A percentile compares a stretch with the other conserved stretches of the same genome.
These are phyloP conservation scores for Pegea sp. DNA, from an alignment of 23 tunicate species.

Conservation along the genomic window DNA sequence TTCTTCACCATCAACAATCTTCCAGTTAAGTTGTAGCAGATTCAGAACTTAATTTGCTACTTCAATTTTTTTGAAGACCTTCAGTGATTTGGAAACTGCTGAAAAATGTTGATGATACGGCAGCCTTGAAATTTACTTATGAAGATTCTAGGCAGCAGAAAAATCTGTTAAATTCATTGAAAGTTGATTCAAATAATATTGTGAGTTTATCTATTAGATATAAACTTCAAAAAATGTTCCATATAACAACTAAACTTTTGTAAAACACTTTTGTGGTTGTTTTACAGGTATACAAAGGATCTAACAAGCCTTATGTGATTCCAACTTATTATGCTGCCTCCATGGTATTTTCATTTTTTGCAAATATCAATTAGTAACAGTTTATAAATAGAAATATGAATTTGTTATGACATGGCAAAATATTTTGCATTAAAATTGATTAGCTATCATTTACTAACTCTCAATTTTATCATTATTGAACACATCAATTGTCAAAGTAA, in stretches of 20 bases:
- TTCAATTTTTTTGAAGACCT: too few relatives aligned
- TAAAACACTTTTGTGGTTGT: background rate
- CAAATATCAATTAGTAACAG: too few relatives aligned
- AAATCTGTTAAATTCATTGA: background rate
- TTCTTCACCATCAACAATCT: too few relatives aligned
- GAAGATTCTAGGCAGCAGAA: background rate
- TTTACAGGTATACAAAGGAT: background rate
- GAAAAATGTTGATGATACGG: background rate
- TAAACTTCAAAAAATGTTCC: background rate
- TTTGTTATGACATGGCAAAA: too few relatives aligned
- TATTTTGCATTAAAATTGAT: too few relatives aligned
- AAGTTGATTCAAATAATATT: background rate
- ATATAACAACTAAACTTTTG: background rate
- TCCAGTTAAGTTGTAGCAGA: too few relatives aligned
- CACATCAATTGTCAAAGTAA: too few relatives aligned
- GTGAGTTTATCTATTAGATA: background rate
- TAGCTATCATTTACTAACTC: too few relatives aligned
- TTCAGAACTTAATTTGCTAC: too few relatives aligned
- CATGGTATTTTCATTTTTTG: background rate
- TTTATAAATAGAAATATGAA: too few relatives aligned
- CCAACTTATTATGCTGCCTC: conserved; percentile 1
- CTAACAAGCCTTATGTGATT: background rate
- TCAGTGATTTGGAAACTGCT: background rate
- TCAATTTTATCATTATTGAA: too few relatives aligned
- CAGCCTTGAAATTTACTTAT: background rate